phyloP scores from a whole-genome alignment of 2,888 invertebrate genomes.

The Sacculina carcini region DNA sequence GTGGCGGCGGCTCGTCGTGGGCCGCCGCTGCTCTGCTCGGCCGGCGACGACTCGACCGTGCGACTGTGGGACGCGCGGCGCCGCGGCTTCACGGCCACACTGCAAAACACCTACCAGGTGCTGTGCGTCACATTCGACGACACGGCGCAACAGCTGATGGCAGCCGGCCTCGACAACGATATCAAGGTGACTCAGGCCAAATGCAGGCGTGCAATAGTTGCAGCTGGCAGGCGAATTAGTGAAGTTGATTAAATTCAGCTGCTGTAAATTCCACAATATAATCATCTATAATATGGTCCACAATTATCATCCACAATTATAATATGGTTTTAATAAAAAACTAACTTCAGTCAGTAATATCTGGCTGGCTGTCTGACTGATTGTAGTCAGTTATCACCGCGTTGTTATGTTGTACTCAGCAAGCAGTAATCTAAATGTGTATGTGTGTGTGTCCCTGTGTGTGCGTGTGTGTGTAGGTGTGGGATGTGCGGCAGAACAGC shows the following conservation, averaged over 20 bases:
- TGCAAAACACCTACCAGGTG: conserved; percentile 28
- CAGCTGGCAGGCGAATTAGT: not conserved
- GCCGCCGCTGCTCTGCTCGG: conserved; percentile 67
- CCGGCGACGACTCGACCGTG: conserved; percentile 79
- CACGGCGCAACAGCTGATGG: conserved; percentile 77
- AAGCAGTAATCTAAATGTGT: not conserved
- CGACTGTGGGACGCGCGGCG: conserved; percentile 80
- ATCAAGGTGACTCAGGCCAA: conserved; percentile 34
- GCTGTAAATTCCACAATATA: no score
- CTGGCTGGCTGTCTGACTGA: no score
- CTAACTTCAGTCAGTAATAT: no score
- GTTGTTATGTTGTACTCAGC: no score
- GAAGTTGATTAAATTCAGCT: not conserved
- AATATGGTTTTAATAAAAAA: no score
- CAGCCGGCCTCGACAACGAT: conserved; percentile 88
- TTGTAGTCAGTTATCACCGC: no score
- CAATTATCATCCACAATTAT: no score
- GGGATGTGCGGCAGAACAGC: conserved; percentile 79
- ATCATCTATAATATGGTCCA: no score
- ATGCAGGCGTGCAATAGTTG: not conserved
- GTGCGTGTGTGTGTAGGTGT: conserved; percentile 29
- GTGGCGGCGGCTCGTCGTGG: conserved; percentile 47
- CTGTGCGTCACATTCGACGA: conserved; percentile 81
- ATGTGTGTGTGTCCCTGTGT: not conserved
- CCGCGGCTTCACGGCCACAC: conserved; percentile 37